A percentile compares a stretch with the other conserved stretches of the same genome.
Evolutionary conservation across 1,140 invertebrate genomes (phyloP).

Genomic region (Sycophila sp.): DNA sequence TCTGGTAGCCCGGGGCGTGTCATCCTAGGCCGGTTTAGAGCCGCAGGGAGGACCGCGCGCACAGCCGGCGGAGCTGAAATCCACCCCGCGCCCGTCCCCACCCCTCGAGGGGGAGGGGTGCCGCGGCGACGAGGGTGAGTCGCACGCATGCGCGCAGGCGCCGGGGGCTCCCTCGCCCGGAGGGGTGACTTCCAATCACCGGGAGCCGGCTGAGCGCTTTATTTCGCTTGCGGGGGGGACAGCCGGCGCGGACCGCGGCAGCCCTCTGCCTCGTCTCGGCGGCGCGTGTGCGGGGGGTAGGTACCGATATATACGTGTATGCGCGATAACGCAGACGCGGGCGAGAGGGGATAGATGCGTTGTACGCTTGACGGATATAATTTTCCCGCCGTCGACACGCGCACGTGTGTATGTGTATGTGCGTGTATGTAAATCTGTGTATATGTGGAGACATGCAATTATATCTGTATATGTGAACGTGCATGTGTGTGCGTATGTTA

Average conservation of each 20-base stretch:
- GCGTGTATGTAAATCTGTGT: no score
- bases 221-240: conserved; percentile 54
- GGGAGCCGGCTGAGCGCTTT: conserved; percentile 63
- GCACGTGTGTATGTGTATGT: no score
- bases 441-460: no score
- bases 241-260: conserved; percentile 41
- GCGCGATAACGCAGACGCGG: no score
- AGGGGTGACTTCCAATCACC: conserved; percentile 67
- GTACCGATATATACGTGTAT: no score
- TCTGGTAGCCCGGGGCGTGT: conserved; percentile 68
- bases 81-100: conserved; percentile 14
- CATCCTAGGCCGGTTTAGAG: conserved; percentile 64
- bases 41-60: conserved; percentile 68
- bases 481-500: no score
- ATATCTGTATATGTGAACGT: no score
- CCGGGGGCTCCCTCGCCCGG: conserved; percentile 52
- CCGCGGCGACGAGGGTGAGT: conserved; percentile 43
- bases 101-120: conserved; percentile 64
- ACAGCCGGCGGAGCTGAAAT: neutral
- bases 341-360: no score
- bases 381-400: no score
- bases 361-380: no score
- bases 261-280: neutral
- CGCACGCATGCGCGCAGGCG: conserved; percentile 52
- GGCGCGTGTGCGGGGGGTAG: neutral